Base-by-base conservation (phyloP, 2,797 vertebrate genomes). In the Poeciliopsis turneri region DNA sequence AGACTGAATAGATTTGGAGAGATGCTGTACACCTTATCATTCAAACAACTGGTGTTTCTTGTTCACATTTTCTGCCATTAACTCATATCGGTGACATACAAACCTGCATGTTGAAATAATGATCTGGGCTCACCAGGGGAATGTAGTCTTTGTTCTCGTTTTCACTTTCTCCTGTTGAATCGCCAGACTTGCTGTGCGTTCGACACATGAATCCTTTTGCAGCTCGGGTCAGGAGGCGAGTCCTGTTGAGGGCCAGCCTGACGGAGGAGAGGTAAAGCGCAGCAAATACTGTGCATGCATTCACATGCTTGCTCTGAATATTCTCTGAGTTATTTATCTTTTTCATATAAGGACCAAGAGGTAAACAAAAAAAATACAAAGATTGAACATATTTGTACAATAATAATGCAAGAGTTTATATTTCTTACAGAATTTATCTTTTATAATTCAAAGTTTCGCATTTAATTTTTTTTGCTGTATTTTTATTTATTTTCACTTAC, bases 131-230 rank as follows among this genome's bases (percentile, higher is more conserved):
- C 86, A 99, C 98, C 96, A 99, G 93, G 0, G 97, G 97, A 78
- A 98, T 90, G 91, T 99, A 99, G 94, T 99, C 96, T 15, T 93
- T 92, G 91, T 91, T 98, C 89, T 97, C 97, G 4, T 81, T 96
- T 76, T 97, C 96, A 0, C 82, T 94, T 51, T 96, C 97, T 0
- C 92, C 91, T 20, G 91, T 78, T 0, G 95, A 88, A 79, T 97
- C 96, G 0, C 94, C 95, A 0, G 88, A 90, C 94, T 96, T 98
- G 94, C 92, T 94, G 43, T 95, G 92, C 0, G 96, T 92, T 80
- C 97, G 97, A 77, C 92, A 95, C 96, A 98, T 97, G 92, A 99
- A 98, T n/a, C 97, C 97, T 87, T 94, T 97, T 80, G 97, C 96
- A 0, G 97, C 98, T 82, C 94, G 95, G 2, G 95, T 97, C 91